Base-by-base conservation (phyloP, 2,888 invertebrate genomes). In the Cybosia mesomella region DNA sequence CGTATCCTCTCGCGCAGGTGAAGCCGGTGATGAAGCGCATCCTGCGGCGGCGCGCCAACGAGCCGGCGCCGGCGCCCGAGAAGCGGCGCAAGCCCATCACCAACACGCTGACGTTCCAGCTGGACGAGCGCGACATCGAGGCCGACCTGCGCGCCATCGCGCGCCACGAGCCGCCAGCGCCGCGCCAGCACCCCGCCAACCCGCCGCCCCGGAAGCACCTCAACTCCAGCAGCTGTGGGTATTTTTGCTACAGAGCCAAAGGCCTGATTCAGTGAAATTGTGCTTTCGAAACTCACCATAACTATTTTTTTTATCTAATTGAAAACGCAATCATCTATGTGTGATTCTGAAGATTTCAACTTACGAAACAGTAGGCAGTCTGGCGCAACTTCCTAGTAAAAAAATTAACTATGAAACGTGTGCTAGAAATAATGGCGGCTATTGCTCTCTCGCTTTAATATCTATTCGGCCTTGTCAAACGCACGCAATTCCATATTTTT, bases 21-120 rank as follows among this genome's bases (percentile, higher is more conserved):
- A 99, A 99, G 87, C 98, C 99, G 15, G 98, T 98, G n/a, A 98
- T 98, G 95, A 99, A 99, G 39, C 96, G 99, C 34, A 99, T 99
- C 90, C 93, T 99, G 34, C 95, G 99, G 7, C 95, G 99, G 72
- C 96, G 99, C 32, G 99, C 99, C 0, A 99, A 99, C 90, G 99
- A 99, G 90, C 99, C 99, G 0, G 96, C 98, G 57, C 99, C 98
- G 7, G 96, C 97, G 71, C 98, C 98, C 10, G 97, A 98, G 84
- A 98, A 99, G 91, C 96, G 99, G 2, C 95, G 99, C 66, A 97
- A 98, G 86, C 97, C 97, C 5, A 97, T 98, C 2, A 96, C 97
- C 58, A 98, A 98, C 36, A 98, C 98, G 83, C 96, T 99, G n/a
- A 98, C 97, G 72, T 98, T 98, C 89, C 95, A 97, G 59, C 94